Evolutionary conservation across 2,797 vertebrate genomes (phyloP).

Genomic region (Gallinago nigripennis): DNA sequence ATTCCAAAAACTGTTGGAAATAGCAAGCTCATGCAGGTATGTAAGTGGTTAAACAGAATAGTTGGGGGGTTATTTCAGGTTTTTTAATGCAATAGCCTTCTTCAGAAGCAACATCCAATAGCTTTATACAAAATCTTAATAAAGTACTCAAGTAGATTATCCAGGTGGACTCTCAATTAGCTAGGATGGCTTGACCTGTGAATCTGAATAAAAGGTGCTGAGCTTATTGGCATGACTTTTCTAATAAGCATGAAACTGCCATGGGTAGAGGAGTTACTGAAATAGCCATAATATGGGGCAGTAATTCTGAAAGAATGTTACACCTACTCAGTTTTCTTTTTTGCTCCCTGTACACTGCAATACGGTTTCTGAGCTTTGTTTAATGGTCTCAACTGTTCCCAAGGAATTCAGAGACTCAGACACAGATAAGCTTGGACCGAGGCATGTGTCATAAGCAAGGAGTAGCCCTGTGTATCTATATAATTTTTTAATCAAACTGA

Average conservation of each 20-base stretch:
- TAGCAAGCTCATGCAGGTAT: slow-evolving; percentile 30
- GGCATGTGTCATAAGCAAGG: not conserved
- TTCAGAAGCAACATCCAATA: slow-evolving; percentile 56
- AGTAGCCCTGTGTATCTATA: not conserved
- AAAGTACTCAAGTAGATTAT: slow-evolving; percentile 62
- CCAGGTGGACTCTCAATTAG: slow-evolving; percentile 58
- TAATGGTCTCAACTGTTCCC: slow-evolving; percentile 11
- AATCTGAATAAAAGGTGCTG: slow-evolving; percentile 60
- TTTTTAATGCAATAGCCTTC: slow-evolving; percentile 63
- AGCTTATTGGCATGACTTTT: slow-evolving; percentile 59
- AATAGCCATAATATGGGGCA: slow-evolving; percentile 26
- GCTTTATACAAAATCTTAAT: slow-evolving; percentile 62
- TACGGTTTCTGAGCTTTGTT: slow-evolving; percentile 3
- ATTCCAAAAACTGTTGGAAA: slow-evolving; percentile 32
- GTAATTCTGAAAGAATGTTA: slow-evolving; percentile 61
- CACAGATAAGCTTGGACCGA: not conserved
- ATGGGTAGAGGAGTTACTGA: slow-evolving; percentile 41
- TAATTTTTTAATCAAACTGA: not conserved
- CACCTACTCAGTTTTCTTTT: slow-evolving; percentile 44
- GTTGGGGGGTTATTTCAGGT: slow-evolving; percentile 28
- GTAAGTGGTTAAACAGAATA: slow-evolving; percentile 61
- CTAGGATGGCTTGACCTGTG: slow-evolving; percentile 69
- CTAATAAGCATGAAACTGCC: slow-evolving; percentile 64
- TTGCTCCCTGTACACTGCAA: slow-evolving; percentile 18
- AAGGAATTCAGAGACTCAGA: not conserved